These are phyloP conservation scores for Takifugu flavidus DNA, from an alignment of 2,113 vertebrate species.

Conservation along the genomic window DNA sequence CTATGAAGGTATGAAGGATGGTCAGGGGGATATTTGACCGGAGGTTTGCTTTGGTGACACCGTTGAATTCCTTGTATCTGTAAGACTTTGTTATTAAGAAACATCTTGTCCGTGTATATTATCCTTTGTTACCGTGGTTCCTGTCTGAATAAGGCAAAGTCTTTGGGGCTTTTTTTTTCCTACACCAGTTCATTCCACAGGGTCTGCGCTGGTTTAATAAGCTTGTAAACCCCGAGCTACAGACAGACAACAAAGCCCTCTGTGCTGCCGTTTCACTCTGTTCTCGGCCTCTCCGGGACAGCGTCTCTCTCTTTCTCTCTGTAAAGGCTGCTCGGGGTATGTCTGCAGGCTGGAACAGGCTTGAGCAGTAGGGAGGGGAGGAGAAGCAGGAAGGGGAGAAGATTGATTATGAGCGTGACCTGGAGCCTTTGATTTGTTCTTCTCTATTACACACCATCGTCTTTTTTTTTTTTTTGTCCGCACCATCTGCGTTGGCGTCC, in stretches of 20 bases:
- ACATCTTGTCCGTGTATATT: no score
- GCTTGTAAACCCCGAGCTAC: conserved; percentile 31
- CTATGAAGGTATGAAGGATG: conserved; percentile 83
- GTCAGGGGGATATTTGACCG: neutral
- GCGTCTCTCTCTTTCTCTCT: neutral
- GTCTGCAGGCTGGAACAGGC: conserved; percentile 36
- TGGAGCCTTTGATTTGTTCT: conserved; percentile 32
- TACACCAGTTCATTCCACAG: conserved; percentile 5
- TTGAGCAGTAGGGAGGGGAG: neutral
- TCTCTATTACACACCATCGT: conserved; percentile 6
- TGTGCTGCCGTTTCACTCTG: conserved; percentile 21
- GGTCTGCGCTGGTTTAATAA: neutral
- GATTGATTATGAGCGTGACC: conserved; percentile 20
- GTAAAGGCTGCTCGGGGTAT: conserved; percentile 12
- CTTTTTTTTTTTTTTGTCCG: conserved; percentile 6
- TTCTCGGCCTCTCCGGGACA: conserved; percentile 31
- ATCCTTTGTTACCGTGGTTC: no score
- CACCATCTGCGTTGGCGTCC: neutral
- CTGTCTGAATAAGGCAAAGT: neutral
- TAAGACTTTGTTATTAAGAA: no score
- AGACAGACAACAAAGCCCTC: conserved; percentile 49
- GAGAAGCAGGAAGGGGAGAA: conserved; percentile 1
- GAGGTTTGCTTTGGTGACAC: no score
- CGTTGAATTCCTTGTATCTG: no score
- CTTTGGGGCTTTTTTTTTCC: neutral